phyloP scores from a whole-genome alignment of 2,113 vertebrate genomes.

The Gallinago jamesoni region DNA sequence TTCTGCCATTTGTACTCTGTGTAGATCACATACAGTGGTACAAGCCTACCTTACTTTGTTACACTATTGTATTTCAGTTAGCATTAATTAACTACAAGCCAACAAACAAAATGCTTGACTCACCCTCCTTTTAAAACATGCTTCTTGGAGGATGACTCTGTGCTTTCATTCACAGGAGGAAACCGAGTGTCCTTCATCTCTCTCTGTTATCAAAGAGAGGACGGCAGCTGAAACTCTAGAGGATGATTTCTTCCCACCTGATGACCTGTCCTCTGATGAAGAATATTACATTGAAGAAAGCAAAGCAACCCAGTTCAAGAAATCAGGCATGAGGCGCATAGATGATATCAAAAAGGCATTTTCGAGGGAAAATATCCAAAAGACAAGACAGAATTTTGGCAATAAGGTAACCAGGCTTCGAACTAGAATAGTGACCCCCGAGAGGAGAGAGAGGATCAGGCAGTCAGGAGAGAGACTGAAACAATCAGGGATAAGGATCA shows the following conservation, averaged over 20 bases:
- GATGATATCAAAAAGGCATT: slow-evolving; percentile 94
- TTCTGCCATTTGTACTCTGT: not conserved
- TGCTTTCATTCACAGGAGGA: slow-evolving; percentile 83
- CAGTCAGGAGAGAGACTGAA: slow-evolving; percentile 88
- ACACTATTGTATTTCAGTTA: not conserved
- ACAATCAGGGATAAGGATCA: slow-evolving; percentile 86
- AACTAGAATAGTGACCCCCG: slow-evolving; percentile 91
- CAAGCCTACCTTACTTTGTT: not conserved
- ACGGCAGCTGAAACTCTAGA: slow-evolving; percentile 75
- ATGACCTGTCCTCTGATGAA: slow-evolving; percentile 96
- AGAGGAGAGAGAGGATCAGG: slow-evolving; percentile 90
- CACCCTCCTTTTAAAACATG: not conserved
- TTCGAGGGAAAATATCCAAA: slow-evolving; percentile 93
- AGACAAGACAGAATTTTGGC: slow-evolving; percentile 90
- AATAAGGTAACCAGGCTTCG: slow-evolving; percentile 89
- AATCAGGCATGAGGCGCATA: slow-evolving; percentile 86
- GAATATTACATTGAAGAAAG: slow-evolving; percentile 90
- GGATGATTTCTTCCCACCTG: slow-evolving; percentile 80
- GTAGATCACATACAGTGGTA: accelerated
- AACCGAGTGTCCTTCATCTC: slow-evolving; percentile 85
- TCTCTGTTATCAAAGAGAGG: slow-evolving; percentile 81
- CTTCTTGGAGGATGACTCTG: not conserved
- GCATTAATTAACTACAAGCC: not conserved
- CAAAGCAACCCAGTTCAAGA: slow-evolving; percentile 84
- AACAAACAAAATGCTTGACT: not conserved